Conservation (phyloP, 2,888 invertebrate genomes). For the Halictus ligatus region DNA sequence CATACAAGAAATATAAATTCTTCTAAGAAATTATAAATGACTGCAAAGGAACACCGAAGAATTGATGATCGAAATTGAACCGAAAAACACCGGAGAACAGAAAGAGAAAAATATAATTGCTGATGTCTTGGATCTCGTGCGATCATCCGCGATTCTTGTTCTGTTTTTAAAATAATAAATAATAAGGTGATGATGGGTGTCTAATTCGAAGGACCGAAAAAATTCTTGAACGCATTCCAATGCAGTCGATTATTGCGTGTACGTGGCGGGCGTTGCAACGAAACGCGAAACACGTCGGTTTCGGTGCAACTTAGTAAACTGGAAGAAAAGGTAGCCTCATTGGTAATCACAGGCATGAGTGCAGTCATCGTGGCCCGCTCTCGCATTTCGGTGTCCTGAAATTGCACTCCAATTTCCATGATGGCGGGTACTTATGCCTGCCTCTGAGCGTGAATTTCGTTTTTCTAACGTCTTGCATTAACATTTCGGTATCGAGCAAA, state of each 20-base stretch:
- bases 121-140: background rate
- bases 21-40: too few species aligned
- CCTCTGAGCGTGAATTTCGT: conserved; percentile 33
- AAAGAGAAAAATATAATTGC: background rate
- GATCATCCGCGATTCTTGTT: background rate
- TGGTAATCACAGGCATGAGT: conserved; percentile 50
- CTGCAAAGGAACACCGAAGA: too few species aligned
- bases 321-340: conserved; percentile 37
- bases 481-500: conserved; percentile 14
- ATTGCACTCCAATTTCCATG: conserved; percentile 53
- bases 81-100: background rate
- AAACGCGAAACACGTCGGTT: conserved; percentile 18
- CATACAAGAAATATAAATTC: too few species aligned
- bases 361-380: conserved; percentile 2
- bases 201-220: background rate
- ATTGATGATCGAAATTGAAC: too few species aligned
- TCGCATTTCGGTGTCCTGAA: conserved; percentile 42
- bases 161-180: background rate
- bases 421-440: conserved; percentile 47
- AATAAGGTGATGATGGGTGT: background rate
- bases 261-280: background rate
- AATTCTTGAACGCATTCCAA: background rate
- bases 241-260: conserved; percentile 20
- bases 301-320: conserved; percentile 34
- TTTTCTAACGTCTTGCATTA: conserved; percentile 44